A percentile compares a stretch with the other conserved stretches of the same genome.
phyloP scores from a whole-genome alignment of 2,797 vertebrate genomes.

The Amazona ochrocephala region DNA sequence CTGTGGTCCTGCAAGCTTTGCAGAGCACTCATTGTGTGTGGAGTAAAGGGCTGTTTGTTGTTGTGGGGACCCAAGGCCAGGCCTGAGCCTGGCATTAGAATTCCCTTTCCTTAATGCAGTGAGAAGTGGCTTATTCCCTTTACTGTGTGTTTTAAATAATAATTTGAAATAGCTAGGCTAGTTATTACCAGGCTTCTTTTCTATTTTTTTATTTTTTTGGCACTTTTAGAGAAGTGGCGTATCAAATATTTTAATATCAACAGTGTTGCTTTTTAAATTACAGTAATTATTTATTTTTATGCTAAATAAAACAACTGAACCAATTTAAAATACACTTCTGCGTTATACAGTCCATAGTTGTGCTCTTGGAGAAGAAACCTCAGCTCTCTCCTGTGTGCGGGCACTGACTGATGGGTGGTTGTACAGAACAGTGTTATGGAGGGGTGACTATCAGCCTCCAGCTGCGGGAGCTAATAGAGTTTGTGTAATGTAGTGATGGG shows the following conservation, averaged over 20 bases:
- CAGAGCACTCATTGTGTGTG: rapidly evolving
- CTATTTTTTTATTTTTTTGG: not conserved
- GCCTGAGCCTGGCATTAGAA: not conserved
- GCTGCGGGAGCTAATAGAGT: not conserved
- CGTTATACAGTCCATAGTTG: rapidly evolving
- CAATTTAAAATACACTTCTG: not conserved
- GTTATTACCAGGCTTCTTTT: not conserved
- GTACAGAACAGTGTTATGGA: not conserved
- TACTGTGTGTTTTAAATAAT: not conserved
- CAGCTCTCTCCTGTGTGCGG: not conserved
- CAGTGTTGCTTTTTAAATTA: not conserved
- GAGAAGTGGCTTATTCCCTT: not conserved
- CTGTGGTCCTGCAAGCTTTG: rapidly evolving
- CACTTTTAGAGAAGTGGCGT: not conserved
- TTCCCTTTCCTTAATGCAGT: not conserved
- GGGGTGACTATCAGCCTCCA: not conserved
- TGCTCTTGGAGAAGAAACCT: not conserved
- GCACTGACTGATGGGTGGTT: not conserved
- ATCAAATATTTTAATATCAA: not conserved
- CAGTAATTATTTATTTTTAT: not conserved
- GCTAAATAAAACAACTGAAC: not conserved
- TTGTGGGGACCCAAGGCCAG: not conserved
- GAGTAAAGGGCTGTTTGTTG: not conserved
- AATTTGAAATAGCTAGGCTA: not conserved
- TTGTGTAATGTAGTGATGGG: not conserved